Evolutionary conservation across 2,888 invertebrate genomes (phyloP), one percentile per base, ranked within the genome.

Genomic region (Holacanthella duospinosa): DNA sequence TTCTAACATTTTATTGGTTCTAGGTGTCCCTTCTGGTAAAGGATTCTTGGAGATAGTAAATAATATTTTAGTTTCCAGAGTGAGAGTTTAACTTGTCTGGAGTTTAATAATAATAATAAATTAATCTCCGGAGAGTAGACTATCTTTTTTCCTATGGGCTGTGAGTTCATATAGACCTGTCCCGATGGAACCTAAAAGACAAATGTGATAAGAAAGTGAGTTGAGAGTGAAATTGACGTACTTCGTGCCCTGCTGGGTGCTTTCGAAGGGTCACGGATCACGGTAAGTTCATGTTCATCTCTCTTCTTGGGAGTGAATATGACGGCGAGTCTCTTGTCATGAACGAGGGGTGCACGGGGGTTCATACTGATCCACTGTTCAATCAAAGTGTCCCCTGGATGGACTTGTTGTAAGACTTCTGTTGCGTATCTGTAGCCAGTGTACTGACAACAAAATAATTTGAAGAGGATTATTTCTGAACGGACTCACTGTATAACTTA

Each of bases 1-100:
- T 29, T 24, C 4, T 29, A 27, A 2, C 27, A 26, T 54, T 55
- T 29, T 9, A 57, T 53, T 55, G 53, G n/a, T 65, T 62, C 6
- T 55, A 73, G 73, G 73, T 75, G 74, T 71, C 75, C 74, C 29
- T 75, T 74, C 63, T 75, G 74, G 74, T 75, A 65, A 70, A 29
- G 16, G 2, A 44, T n/a, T n/a, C n/a, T n/a, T n/a, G n/a, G n/a
- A n/a, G n/a, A n/a, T n/a, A n/a, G n/a, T n/a, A n/a, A n/a, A n/a
- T n/a, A n/a, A n/a, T n/a, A n/a, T n/a, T n/a, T n/a, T n/a, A n/a
- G n/a, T n/a, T n/a, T n/a, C n/a, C n/a, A n/a, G n/a, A n/a, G n/a
- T n/a, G n/a, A n/a, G n/a, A n/a, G n/a, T n/a, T n/a, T n/a, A n/a
- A n/a, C n/a, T n/a, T n/a, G n/a, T n/a, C n/a, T n/a, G n/a, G n/a